Conservation (phyloP, 2,888 invertebrate genomes). For the Diadegma fenestrale region DNA sequence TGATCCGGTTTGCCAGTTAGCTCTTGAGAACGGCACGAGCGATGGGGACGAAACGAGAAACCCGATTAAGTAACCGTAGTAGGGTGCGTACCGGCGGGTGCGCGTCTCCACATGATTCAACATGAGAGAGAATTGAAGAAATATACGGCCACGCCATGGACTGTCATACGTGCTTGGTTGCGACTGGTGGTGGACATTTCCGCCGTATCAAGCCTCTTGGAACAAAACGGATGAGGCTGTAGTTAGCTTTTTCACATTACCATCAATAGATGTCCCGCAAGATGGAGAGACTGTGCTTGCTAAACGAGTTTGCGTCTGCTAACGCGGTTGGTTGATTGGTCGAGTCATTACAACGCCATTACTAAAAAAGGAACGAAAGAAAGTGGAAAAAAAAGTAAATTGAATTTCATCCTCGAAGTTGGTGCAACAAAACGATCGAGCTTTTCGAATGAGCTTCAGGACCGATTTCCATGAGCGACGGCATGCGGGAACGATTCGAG, state of each 20-base stretch:
- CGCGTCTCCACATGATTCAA: constrained; percentile 21
- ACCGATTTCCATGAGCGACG: not conserved
- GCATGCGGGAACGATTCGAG: not conserved
- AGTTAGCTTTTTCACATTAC: constrained; percentile 43
- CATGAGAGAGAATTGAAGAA: constrained; percentile 22
- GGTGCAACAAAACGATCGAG: not conserved
- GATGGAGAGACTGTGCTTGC: constrained; percentile 50
- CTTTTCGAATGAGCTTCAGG: not conserved
- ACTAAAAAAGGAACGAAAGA: constrained; percentile 59
- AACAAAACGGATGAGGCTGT: constrained; percentile 53
- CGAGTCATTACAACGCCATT: constrained; percentile 77
- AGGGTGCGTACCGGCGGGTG: constrained; percentile 57
- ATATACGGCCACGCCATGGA: constrained; percentile 31
- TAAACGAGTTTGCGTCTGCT: constrained; percentile 62
- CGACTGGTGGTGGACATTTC: not conserved
- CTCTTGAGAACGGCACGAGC: constrained; percentile 5
- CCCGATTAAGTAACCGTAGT: constrained; percentile 67
- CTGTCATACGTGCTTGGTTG: constrained; percentile 22
- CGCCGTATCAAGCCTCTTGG: constrained; percentile 56
- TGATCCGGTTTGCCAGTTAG: constrained; percentile 21
- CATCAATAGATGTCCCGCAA: constrained; percentile 40
- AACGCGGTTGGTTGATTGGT: constrained; percentile 77
- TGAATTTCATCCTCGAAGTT: not conserved
- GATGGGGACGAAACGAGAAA: constrained; percentile 68
- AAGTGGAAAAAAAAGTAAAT: not conserved